Evolutionary conservation across 1,140 invertebrate species (phyloP), one percentile per base, ranked within the genome.

Genomic region (Dermatophagoides farinae): DNA sequence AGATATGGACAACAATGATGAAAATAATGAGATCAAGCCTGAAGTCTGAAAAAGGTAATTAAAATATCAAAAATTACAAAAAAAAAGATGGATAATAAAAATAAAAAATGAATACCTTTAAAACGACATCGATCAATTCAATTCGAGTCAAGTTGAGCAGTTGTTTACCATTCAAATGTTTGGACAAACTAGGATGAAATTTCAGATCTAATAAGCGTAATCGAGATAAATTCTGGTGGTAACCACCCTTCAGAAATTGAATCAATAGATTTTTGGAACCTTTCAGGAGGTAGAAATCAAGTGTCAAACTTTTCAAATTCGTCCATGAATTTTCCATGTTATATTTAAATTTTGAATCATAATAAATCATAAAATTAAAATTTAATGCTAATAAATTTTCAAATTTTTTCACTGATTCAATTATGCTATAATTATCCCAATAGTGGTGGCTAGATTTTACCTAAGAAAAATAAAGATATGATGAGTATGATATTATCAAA

Each of bases 291-390:
- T 39, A 55, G 11, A 55, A 38, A 23, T 55, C 53, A 1, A 39
- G 11, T 41, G 53, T 41, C n/a, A 55, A 55, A 44, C 38, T 41
- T 44, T 55, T 23, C 31, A 55, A 55, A 4, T 55, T 37, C n/a
- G 25, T 5, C 53, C 53, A 55, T 25, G 14, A 55, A 44, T 44
- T 44, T 31, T 44, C 11, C 16, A 55, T 18, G 9, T 38, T 31
- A 44, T n/a, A 55, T n/a, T 55, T 23, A 1, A 18, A 20, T n/a
- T 2, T 2, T 38, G 25, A 5, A 11, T 55, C 6, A 23, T 38
- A 38, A 44, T 25, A 55, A 20, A 25, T 55, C 53, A 55, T 55
- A 39, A 55, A 44, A 44, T 38, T 44, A 12, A 55, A 40, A 44
- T 55, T 55, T 4, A 55, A 6, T 23, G 25, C 38, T 20, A 20